phyloP scores from a whole-genome alignment of 2,797 vertebrate genomes.

The Yasuhikotakia modesta region DNA sequence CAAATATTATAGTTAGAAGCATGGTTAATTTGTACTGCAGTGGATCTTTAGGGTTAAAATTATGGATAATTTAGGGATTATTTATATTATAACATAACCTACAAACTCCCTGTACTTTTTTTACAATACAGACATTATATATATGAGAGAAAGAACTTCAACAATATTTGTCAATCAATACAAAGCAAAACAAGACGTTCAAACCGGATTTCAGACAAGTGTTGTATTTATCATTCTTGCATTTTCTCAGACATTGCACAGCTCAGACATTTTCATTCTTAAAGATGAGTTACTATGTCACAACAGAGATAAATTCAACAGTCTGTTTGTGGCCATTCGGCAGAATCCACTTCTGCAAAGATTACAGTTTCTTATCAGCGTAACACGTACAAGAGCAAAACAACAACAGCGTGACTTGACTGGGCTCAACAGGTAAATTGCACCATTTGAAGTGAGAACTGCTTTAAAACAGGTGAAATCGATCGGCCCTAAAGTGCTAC shows the following conservation, averaged over 20 bases:
- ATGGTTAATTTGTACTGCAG: no score
- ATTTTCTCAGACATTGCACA: constrained; percentile 51
- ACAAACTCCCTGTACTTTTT: no score
- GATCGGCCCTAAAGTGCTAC: constrained; percentile 62
- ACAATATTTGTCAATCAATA: constrained; percentile 37
- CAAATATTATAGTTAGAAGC: no score
- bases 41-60: no score
- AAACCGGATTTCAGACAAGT: constrained; percentile 44
- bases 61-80: no score
- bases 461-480: constrained; percentile 51
- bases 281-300: constrained; percentile 4
- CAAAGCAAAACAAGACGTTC: constrained; percentile 38
- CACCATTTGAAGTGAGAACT: constrained; percentile 52
- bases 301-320: constrained; percentile 52
- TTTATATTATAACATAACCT: no score
- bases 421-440: constrained; percentile 63
- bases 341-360: constrained; percentile 41
- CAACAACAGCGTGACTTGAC: constrained; percentile 46
- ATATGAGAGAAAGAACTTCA: constrained; percentile 30
- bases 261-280: constrained; percentile 39
- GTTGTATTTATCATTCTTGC: constrained; percentile 41
- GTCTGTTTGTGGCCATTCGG: constrained; percentile 45
- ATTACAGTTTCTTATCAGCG: constrained; percentile 37
- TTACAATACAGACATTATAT: no score
- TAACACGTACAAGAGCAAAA: constrained; percentile 51